phyloP scores from a whole-genome alignment of 1,140 invertebrate genomes.

The Drosophila saltans region DNA sequence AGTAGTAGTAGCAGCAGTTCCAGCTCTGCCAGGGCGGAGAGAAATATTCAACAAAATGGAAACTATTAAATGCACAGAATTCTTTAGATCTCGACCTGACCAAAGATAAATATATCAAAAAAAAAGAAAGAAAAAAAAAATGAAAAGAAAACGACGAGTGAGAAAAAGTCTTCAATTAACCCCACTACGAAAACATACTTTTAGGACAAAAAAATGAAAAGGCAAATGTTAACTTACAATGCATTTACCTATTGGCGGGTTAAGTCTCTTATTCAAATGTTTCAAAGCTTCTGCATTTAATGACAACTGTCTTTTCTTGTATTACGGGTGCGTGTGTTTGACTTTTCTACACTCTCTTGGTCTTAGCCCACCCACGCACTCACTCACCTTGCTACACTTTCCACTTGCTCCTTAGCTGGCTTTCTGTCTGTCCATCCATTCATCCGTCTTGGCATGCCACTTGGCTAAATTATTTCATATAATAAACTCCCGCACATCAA shows the following conservation, averaged over 20 bases:
- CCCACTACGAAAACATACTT: not conserved
- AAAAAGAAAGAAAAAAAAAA: not conserved
- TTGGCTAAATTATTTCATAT: constrained; percentile 76
- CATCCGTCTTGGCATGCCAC: constrained; percentile 52
- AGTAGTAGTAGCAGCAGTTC: constrained; percentile 58
- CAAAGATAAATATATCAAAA: constrained; percentile 13
- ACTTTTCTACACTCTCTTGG: constrained; percentile 1
- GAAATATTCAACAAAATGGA: constrained; percentile 70
- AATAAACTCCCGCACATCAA: constrained; percentile 61
- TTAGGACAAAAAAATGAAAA: constrained; percentile 9
- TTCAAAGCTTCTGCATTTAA: constrained; percentile 61
- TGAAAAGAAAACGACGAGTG: not conserved
- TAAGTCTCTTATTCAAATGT: constrained; percentile 50
- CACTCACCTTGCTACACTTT: not conserved
- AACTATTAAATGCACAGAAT: constrained; percentile 77
- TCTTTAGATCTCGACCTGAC: constrained; percentile 40
- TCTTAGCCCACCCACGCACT: not conserved
- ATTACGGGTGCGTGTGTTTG: constrained; percentile 11
- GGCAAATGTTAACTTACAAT: constrained; percentile 50
- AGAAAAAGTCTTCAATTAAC: not conserved
- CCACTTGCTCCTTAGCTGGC: not conserved
- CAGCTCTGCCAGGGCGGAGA: not conserved
- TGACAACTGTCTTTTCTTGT: constrained; percentile 59
- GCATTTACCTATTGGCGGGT: constrained; percentile 9
- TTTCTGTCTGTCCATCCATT: not conserved